Evolutionary conservation across 2,113 vertebrate species (phyloP).

Genomic region (Pollimyrus isidori): DNA sequence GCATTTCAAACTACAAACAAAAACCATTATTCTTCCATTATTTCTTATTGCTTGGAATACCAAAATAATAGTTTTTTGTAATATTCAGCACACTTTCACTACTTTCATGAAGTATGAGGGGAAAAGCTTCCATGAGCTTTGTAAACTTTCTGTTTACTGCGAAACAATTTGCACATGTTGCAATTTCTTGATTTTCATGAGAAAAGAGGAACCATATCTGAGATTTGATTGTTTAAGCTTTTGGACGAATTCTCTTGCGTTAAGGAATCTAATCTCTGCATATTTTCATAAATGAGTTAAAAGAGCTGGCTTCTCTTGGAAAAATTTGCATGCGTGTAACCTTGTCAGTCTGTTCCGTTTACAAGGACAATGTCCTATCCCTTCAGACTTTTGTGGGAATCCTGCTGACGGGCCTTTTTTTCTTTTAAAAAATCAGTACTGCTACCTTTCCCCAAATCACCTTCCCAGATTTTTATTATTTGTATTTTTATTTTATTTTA

Average conservation of each 20-base stretch:
- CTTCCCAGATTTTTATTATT: neutral
- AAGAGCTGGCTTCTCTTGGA: neutral
- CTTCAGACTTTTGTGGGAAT: neutral
- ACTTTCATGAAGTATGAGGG: neutral
- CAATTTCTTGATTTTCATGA: neutral
- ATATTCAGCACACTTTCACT: neutral
- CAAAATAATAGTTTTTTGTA: neutral
- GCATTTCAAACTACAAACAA: neutral
- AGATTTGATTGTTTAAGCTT: neutral
- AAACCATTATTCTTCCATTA: neutral
- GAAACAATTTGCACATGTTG: neutral
- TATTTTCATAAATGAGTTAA: constrained; percentile 10
- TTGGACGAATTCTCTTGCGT: neutral
- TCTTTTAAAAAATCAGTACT: neutral
- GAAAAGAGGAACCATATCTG: neutral
- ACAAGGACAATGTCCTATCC: neutral
- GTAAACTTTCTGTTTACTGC: neutral
- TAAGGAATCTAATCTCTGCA: neutral
- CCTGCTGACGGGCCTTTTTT: constrained; percentile 12
- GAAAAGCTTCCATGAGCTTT: neutral
- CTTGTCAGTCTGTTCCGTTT: neutral
- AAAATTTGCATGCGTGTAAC: no score
- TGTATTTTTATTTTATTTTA: neutral
- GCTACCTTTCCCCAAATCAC: constrained; percentile 10
- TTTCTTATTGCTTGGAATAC: neutral